Percentiles rank a stretch among this genome's conserved stretches.
These are phyloP conservation scores for Eunapius fragilis DNA, from an alignment of 37 sponge, comb jelly and placozoan genomes.

Conservation along the genomic window DNA sequence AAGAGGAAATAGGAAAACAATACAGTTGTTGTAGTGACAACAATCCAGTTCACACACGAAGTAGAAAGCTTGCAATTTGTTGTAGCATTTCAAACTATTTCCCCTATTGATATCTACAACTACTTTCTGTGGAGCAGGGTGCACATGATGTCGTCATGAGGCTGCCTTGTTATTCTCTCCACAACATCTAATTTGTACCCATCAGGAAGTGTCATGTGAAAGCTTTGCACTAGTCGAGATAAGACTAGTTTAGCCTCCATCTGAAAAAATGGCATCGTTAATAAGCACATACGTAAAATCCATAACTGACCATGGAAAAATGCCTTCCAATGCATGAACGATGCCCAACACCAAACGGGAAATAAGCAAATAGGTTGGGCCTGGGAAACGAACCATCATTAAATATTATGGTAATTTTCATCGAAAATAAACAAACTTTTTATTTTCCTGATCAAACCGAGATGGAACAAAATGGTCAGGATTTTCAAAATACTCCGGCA, in stretches of 20 bases:
- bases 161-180: slow-evolving; percentile 17
- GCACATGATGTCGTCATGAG: slow-evolving; percentile 7
- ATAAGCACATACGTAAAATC: background rate
- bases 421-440: background rate
- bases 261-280: background rate
- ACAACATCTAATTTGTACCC: too few species aligned
- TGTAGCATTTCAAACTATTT: too few species aligned
- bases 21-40: too few species aligned
- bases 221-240: too few species aligned
- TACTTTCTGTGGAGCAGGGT: background rate
- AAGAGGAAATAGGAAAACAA: too few species aligned
- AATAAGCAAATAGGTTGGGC: slow-evolving; percentile 19
- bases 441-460: slow-evolving; percentile 10
- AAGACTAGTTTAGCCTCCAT: slow-evolving; percentile 22
- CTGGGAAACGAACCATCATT: background rate
- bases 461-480: background rate
- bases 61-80: too few species aligned
- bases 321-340: slow-evolving; percentile 32
- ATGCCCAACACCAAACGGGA: slow-evolving; percentile 33
- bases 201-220: too few species aligned
- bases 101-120: too few species aligned
- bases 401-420: background rate
- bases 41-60: too few species aligned
- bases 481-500: slow-evolving; percentile 1
- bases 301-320: slow-evolving; percentile 28